Evolutionary conservation across 2,888 invertebrate species (phyloP), one percentile per base, ranked within the genome.

Genomic region (Drosophila austrosaltans): DNA sequence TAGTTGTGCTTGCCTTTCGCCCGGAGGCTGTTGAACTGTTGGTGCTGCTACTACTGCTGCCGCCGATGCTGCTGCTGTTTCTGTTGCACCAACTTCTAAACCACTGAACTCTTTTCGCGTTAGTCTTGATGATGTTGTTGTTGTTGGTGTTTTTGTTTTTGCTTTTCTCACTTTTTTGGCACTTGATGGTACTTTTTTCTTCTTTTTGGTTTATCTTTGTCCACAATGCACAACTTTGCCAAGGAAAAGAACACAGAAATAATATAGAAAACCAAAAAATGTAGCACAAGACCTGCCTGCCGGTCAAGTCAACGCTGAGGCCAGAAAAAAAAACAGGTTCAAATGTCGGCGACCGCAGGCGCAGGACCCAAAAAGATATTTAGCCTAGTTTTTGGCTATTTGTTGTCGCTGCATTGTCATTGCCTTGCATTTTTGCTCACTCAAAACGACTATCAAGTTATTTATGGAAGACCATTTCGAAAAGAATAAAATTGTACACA

Each of bases 331-430:
- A 48, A 48, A 59, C 67, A 67, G 73, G 87, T 88, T 87, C 87
- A 87, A 87, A 84, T 76, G 89, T 87, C 87, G 89, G 78, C 87
- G 89, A 87, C 89, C 87, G 79, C 78, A 75, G 69, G 75, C 64
- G 78, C 78, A 75, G 70, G 75, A 56, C 76, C 64, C 48, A 67
- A 76, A 76, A 66, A 60, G 70, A 70, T 86, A 76, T 83, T 83
- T 83, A 83, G 83, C 83, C 86, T 79, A 83, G 73, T 83, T 48
- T 83, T 83, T 28, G 74, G 74, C 54, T 78, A 66, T 65, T 42
- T 72, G 10, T 53, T 62, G 53, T 40, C 58, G 28, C 63, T 69
- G 57, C 57, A 42, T 59, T 75, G 59, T 64, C 68, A 30, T 25
- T 53, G 44, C 66, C 69, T 69, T 28, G 58, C 65, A 36, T 63